Percentiles rank a stretch among this genome's conserved stretches.
Conservation (phyloP, 2,797 vertebrate genomes). For the Aulostomus chinensis region DNA sequence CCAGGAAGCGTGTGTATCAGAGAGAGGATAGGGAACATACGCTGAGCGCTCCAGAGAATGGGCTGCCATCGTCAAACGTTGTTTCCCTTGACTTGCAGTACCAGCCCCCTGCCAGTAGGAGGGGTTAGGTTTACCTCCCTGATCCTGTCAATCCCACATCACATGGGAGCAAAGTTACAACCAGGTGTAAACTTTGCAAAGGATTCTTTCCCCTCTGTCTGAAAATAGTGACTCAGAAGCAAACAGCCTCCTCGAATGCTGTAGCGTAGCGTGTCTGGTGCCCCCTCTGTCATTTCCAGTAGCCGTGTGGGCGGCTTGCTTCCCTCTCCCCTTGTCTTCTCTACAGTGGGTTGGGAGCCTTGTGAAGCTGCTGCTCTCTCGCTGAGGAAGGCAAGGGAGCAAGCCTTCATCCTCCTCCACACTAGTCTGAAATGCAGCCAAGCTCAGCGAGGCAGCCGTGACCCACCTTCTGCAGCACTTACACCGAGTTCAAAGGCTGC, state of each 20-base stretch:
- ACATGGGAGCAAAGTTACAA: neutral
- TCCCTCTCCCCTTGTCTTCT: slow-evolving; percentile 33
- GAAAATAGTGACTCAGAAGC: slow-evolving; percentile 43
- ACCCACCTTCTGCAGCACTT: slow-evolving; percentile 30
- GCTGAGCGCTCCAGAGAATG: too few relatives aligned
- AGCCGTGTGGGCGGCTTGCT: slow-evolving; percentile 51
- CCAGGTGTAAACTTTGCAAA: slow-evolving; percentile 13
- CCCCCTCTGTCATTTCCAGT: slow-evolving; percentile 26
- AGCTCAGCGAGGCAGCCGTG: slow-evolving; percentile 40
- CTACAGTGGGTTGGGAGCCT: slow-evolving; percentile 49
- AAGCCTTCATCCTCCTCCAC: slow-evolving; percentile 68
- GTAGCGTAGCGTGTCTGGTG: slow-evolving; percentile 44
- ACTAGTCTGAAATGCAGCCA: slow-evolving; percentile 64
- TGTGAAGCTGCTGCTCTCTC: slow-evolving; percentile 50
- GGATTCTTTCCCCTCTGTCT: slow-evolving; percentile 10
- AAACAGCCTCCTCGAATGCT: slow-evolving; percentile 25
- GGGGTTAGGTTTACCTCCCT: too few relatives aligned
- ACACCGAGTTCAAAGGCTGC: slow-evolving; percentile 39
- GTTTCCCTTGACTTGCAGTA: too few relatives aligned
- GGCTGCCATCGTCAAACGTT: too few relatives aligned
- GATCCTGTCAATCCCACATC: too few relatives aligned
- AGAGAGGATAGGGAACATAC: too few relatives aligned
- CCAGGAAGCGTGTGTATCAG: too few relatives aligned
- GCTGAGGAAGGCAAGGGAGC: slow-evolving; percentile 35
- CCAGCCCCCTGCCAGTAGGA: too few relatives aligned